Base-by-base conservation (phyloP, 2,888 invertebrate species). In the Melieria crassipennis region DNA sequence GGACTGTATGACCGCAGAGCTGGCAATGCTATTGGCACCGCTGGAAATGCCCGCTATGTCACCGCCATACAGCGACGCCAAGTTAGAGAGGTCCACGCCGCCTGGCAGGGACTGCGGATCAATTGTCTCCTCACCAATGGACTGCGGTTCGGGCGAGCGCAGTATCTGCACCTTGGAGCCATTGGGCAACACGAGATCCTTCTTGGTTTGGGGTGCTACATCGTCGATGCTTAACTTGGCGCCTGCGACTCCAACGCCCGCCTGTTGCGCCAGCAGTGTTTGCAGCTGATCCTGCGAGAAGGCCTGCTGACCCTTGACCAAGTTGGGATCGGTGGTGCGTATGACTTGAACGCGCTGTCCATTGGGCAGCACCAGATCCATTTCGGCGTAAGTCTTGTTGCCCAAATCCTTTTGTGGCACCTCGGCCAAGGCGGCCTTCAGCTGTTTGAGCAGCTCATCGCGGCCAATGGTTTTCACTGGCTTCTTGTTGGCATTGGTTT, bases 271-370 rank as follows among this genome's bases (percentile, higher is more conserved):
- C 62, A 85, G 76, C 46, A 85, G 57, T 0, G 80, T 88, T 60
- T 89, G 87, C 61, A 92, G 87, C 70, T 85, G 85, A 50, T 85
- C 85, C 70, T 85, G 84, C 3, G 84, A 83, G 30, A 83, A 82
- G 5, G 85, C 82, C 57, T 88, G 87, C 48, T 89, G 89, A 30
- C 90, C 90, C n/a, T 90, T 89, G 52, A 91, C 90, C 55, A 92
- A 83, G 79, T 92, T 92, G 0, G 92, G 92, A 83, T 93, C 92
- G 0, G 89, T 89, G 0, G 92, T 93, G 79, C 91, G 89, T 69
- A 92, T 91, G 0, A 92, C 90, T 86, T 94, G 93, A 13, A 93
- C 91, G 78, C 91, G 92, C 83, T 94, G 92, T 0, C 94, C 94
- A 78, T 93, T 93, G 0, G 91, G 89, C 62, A 94, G 82, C 7